phyloP scores from a whole-genome alignment of 2,888 invertebrate species.

The Latrodectus elegans region DNA sequence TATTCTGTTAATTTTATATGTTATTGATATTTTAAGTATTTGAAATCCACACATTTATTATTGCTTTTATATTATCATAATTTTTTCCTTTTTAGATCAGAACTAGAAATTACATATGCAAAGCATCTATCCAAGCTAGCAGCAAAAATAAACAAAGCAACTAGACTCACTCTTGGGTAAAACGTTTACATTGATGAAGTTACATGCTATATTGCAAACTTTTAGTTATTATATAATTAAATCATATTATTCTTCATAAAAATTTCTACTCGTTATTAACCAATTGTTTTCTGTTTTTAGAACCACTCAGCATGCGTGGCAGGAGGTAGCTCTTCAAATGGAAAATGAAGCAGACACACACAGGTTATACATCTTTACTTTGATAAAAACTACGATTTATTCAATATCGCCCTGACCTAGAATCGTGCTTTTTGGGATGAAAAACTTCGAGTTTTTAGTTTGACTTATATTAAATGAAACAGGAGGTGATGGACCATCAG shows the following conservation, averaged over 20 bases:
- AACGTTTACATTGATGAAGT: background rate
- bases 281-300: constrained; percentile 71
- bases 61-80: too few relatives aligned
- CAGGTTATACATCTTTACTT: constrained; percentile 76
- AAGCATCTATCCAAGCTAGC: constrained; percentile 92
- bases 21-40: too few relatives aligned
- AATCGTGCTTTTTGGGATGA: too few relatives aligned
- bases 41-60: too few relatives aligned
- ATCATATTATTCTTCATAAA: too few relatives aligned
- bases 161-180: constrained; percentile 55
- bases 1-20: too few relatives aligned
- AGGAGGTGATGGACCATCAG: background rate
- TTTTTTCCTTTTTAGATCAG: constrained; percentile 81
- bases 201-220: background rate
- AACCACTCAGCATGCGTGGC: constrained; percentile 91
- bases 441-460: background rate
- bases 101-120: constrained; percentile 91
- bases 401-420: background rate
- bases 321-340: constrained; percentile 92
- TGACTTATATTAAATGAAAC: background rate
- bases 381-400: too few relatives aligned
- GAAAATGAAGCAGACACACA: constrained; percentile 93
- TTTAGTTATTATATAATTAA: background rate
- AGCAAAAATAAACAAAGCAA: constrained; percentile 80
- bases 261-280: background rate